Base-by-base conservation (phyloP, 1,140 invertebrate genomes). In the Pentalonia nigronervosa region DNA sequence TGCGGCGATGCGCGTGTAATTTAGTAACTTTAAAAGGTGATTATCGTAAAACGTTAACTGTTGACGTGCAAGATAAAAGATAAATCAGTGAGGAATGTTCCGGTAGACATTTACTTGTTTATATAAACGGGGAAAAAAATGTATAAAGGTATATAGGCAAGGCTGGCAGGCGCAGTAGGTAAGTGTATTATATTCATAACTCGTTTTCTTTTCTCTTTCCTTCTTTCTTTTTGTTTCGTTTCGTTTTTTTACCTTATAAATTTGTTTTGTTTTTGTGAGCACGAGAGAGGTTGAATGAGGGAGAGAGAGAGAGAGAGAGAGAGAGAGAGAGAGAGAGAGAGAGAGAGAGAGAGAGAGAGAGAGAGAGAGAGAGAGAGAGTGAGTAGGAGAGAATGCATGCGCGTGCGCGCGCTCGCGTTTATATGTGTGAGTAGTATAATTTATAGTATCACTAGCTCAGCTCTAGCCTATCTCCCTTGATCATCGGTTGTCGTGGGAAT, bases 151-250 rank as follows among this genome's bases (percentile, higher is more conserved):
- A 91, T 14, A n/a, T 47, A 92, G 60, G n/a, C 60, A n/a, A 76
- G 60, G 60, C 30, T 1, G 47, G 90, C 76, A n/a, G 90, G 67
- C 90, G 34, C 21, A 53, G 91, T 56, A 48, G 41, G 53, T 90
- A 67, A 25, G n/a, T 90, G 84, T 93, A 93, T 93, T 86, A 93
- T 93, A 93, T 93, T 93, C 91, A 93, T 93, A 93, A 93, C 91
- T 93, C 81, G 91, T 93, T 93, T 93, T 84, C 36, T 93, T 86
- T 84, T 93, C 91, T 93, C 81, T 93, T 53, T 48, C 90, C 84
- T 53, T 53, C 34, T 50, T 36, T 76, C 45, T 91, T 47, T 91
- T 34, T 91, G 11, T 91, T 48, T 34, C 30, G 21, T 36, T 91
- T 47, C 23, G 25, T 81, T 91, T 81, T 83, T 81, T 53, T 93